Conservation (phyloP, 1,140 invertebrate species). For the fruit fly (Drosophila melanogaster) region DNA sequence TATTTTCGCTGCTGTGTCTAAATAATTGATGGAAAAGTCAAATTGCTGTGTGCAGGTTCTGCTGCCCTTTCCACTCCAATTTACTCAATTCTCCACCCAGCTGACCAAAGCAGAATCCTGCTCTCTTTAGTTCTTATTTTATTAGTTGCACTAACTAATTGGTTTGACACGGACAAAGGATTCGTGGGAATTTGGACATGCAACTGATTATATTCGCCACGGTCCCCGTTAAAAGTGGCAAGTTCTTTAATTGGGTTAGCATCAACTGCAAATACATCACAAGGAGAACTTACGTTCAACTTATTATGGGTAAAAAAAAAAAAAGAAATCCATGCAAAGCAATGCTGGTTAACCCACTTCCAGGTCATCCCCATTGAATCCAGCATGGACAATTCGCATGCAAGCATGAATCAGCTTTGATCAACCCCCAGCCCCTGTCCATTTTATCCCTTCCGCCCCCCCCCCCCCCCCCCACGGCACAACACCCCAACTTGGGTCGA, state of each 20-base stretch:
- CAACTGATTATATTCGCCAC: conserved; percentile 4
- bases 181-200: conserved; percentile 1
- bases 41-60: conserved; percentile 50
- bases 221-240: neutral
- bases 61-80: neutral
- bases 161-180: conserved; percentile 53
- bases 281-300: neutral
- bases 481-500: neutral
- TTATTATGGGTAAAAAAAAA: too few species aligned
- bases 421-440: too few species aligned
- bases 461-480: neutral
- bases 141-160: conserved; percentile 75
- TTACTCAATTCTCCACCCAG: neutral
- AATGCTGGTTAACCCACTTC: conserved; percentile 25
- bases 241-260: neutral
- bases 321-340: neutral
- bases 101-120: conserved; percentile 22
- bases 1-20: conserved; percentile 35
- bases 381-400: conserved; percentile 62
- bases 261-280: neutral
- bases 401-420: conserved; percentile 65
- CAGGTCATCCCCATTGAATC: conserved; percentile 44
- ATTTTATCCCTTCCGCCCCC: neutral
- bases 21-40: conserved; percentile 78
- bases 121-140: conserved; percentile 8